Base-by-base conservation (phyloP, 2,888 invertebrate species). In the Dryobota labecula region DNA sequence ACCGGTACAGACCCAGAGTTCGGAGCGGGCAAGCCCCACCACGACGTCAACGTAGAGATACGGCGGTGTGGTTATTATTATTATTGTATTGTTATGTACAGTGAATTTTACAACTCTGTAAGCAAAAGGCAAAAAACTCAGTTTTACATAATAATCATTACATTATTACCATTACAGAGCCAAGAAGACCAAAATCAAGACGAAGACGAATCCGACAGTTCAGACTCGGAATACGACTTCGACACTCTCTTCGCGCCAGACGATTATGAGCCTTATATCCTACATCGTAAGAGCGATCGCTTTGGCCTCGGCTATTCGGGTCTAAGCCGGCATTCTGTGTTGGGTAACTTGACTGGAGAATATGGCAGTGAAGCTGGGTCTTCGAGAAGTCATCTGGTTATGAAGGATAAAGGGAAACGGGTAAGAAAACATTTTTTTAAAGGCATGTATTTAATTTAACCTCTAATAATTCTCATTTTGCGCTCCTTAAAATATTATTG, bases 301-400 rank as follows among this genome's bases (percentile, higher is more conserved):
- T 98, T 98, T 90, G 98, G 98, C 0, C 95, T 98, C 65, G 98
- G 98, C 0, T 98, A 98, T 87, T 93, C 94, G 2, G 98, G 98
- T 0, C 92, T 98, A 5, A 97, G 97, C 84, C 96, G 97, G 63
- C 96, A 97, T 70, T 96, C 97, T 0, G 96, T 97, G 45, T 91
- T 97, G 2, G 96, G 96, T 0, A 93, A 88, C 51, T 71, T 94
- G 64, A 86, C 84, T 0, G 93, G 93, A 0, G 94, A 93, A 53
- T 94, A 94, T 60, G 94, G 93, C 0, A 88, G 83, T 49, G 88
- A 89, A 0, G 83, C 84, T 0, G 84, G 88, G 0, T 78, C 86
- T 2, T 89, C 91, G 0, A 89, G 65, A 6, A 96, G 96, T 78
- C 95, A 95, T 84, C 78, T 96, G 38, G 73, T 92, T 24, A 95